A percentile compares a stretch with the other conserved stretches of the same genome.
These are phyloP conservation scores for Amiota communis DNA, from an alignment of 2,888 invertebrate genomes.

Conservation along the genomic window DNA sequence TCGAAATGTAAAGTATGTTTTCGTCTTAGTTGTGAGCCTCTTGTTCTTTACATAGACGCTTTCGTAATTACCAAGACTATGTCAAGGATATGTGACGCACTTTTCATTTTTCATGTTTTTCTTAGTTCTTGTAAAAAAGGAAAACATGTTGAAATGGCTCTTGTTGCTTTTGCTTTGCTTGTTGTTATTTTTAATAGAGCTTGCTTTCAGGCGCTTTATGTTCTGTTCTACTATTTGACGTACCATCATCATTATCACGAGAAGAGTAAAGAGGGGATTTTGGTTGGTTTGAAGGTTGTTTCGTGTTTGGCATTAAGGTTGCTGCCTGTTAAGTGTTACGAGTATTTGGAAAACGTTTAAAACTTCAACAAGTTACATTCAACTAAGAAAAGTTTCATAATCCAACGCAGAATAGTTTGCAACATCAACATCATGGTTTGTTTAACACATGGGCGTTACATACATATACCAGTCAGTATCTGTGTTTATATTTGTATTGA, in stretches of 20 bases:
- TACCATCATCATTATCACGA: too few relatives aligned
- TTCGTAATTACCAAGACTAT: conserved; percentile 16
- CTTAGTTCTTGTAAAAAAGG: background rate
- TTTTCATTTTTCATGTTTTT: background rate
- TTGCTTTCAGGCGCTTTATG: conserved; percentile 50
- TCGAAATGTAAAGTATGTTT: background rate
- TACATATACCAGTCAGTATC: background rate
- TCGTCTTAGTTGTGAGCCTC: background rate
- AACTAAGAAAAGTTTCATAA: too few relatives aligned
- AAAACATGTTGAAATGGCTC: conserved; percentile 5
- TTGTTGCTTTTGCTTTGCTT: conserved; percentile 30
- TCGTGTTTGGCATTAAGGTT: conserved; percentile 17
- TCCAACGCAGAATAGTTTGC: conserved; percentile 24
- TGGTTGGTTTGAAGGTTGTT: background rate
- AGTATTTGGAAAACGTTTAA: conserved; percentile 4
- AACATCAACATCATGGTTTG: conserved; percentile 1
- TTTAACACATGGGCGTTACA: background rate
- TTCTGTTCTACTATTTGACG: conserved; percentile 40
- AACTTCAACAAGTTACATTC: conserved; percentile 16
- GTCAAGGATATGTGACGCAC: conserved; percentile 15
- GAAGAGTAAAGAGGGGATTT: too few relatives aligned
- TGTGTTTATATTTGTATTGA: too few relatives aligned
- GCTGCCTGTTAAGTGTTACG: background rate
- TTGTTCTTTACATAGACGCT: background rate
- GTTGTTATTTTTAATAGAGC: conserved; percentile 40